A percentile compares a stretch with the other conserved stretches of the same genome.
These are phyloP conservation scores for Diorhabda elongata DNA, from an alignment of 1,140 invertebrate species.

Conservation along the genomic window DNA sequence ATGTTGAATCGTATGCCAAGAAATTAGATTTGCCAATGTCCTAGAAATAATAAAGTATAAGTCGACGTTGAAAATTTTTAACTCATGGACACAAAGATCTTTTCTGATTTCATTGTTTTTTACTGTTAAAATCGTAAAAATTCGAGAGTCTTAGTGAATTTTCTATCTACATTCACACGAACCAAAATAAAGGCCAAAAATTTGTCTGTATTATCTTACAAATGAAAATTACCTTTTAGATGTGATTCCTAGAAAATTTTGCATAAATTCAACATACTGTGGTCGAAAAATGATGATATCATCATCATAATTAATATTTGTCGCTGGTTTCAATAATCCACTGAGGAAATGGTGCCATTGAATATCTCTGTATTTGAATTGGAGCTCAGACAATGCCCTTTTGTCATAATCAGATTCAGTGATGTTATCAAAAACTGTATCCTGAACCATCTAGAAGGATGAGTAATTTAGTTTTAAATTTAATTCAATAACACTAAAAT, in stretches of 20 bases:
- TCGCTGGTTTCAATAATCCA: slow-evolving; percentile 58
- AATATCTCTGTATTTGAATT: slow-evolving; percentile 60
- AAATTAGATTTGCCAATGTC: slow-evolving; percentile 38
- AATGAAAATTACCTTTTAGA: slow-evolving; percentile 28
- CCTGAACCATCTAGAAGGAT: slow-evolving; percentile 26
- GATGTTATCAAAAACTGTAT: slow-evolving; percentile 22
- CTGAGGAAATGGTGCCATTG: slow-evolving; percentile 78
- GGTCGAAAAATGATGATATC: slow-evolving; percentile 61
- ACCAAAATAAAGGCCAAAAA: too few species aligned
- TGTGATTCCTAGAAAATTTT: slow-evolving; percentile 24
- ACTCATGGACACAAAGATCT: too few species aligned
- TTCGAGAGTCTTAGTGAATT: too few species aligned
- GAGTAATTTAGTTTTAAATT: too few species aligned
- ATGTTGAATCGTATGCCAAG: slow-evolving; percentile 35
- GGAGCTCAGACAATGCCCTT: slow-evolving; percentile 71
- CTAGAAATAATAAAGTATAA: slow-evolving; percentile 22
- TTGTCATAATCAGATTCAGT: slow-evolving; percentile 80
- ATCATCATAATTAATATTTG: slow-evolving; percentile 64
- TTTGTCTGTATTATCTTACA: too few species aligned
- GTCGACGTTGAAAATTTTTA: too few species aligned
- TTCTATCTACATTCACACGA: too few species aligned
- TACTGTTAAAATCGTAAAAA: too few species aligned
- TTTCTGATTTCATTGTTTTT: too few species aligned
- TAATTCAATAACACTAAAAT: too few species aligned
- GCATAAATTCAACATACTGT: slow-evolving; percentile 33